Evolutionary conservation across 1,140 invertebrate genomes (phyloP).

Genomic region (Mizuhopecten yessoensis): DNA sequence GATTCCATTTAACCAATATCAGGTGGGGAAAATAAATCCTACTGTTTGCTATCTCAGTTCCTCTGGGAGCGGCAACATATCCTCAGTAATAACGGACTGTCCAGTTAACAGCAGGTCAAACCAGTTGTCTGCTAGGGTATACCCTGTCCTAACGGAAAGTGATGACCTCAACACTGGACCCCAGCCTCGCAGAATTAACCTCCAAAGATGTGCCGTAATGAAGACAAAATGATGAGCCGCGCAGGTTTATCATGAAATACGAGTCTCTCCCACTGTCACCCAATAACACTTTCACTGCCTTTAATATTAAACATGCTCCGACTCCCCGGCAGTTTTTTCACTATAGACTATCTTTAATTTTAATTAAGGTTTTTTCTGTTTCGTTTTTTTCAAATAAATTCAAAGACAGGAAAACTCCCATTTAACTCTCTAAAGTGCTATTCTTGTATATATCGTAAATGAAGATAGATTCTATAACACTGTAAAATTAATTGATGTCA

Average conservation of each 20-base stretch:
- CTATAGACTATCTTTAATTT: conserved; percentile 7
- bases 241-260: not conserved
- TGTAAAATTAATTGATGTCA: not conserved
- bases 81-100: not conserved
- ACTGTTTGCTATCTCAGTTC: too few relatives aligned
- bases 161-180: conserved; percentile 14
- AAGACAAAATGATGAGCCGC: not conserved
- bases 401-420: not conserved
- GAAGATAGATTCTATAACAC: not conserved
- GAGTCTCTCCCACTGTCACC: not conserved
- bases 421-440: not conserved
- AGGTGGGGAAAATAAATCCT: too few relatives aligned
- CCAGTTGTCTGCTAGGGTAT: not conserved
- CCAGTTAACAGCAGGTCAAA: not conserved
- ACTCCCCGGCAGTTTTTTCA: not conserved
- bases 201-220: not conserved
- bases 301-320: not conserved
- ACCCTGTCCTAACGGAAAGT: not conserved
- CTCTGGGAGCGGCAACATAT: too few relatives aligned
- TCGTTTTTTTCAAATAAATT: conserved; percentile 6
- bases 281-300: not conserved
- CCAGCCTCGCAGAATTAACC: not conserved
- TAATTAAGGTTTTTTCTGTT: not conserved
- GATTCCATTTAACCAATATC: too few relatives aligned
- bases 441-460: not conserved